Evolutionary conservation across 2,888 invertebrate species (phyloP).

Genomic region (Leptinotarsa rubiginosa): DNA sequence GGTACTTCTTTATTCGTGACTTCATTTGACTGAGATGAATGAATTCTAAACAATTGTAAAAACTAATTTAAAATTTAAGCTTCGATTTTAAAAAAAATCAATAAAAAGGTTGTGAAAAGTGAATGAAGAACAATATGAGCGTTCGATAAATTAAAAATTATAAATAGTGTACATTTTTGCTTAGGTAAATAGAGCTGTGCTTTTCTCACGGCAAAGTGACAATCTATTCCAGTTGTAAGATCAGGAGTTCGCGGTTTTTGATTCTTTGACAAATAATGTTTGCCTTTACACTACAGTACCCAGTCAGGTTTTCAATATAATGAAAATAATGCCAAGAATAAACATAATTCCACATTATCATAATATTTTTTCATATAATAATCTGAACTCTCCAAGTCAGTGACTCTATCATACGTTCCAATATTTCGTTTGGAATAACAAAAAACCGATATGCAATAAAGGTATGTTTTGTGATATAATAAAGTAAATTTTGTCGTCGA

Average conservation of each 20-base stretch:
- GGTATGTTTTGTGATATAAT: too few relatives aligned
- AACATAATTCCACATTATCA: too few relatives aligned
- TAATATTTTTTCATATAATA: too few relatives aligned
- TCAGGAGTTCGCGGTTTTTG: slow-evolving; percentile 8
- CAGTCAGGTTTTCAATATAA: too few relatives aligned
- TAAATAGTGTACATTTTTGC: slow-evolving; percentile 56
- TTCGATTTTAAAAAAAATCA: slow-evolving; percentile 57
- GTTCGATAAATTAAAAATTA: slow-evolving; percentile 44
- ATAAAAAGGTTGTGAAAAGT: slow-evolving; percentile 63
- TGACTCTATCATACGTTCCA: too few relatives aligned
- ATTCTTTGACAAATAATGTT: not conserved
- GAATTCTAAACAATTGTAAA: slow-evolving; percentile 5
- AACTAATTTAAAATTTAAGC: slow-evolving; percentile 47
- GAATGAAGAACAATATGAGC: slow-evolving; percentile 50
- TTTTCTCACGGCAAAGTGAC: slow-evolving; percentile 54
- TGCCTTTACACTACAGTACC: too few relatives aligned
- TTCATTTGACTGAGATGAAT: slow-evolving; percentile 4
- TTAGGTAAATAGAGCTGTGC: slow-evolving; percentile 57
- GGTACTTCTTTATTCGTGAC: not conserved
- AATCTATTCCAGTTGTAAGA: slow-evolving; percentile 44
- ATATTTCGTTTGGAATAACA: too few relatives aligned
- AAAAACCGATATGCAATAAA: too few relatives aligned
- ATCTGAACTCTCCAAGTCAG: too few relatives aligned
- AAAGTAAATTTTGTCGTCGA: too few relatives aligned
- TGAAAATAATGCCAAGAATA: too few relatives aligned